Conservation (phyloP, 1,140 invertebrate species). For the Antheraea mylitta region DNA sequence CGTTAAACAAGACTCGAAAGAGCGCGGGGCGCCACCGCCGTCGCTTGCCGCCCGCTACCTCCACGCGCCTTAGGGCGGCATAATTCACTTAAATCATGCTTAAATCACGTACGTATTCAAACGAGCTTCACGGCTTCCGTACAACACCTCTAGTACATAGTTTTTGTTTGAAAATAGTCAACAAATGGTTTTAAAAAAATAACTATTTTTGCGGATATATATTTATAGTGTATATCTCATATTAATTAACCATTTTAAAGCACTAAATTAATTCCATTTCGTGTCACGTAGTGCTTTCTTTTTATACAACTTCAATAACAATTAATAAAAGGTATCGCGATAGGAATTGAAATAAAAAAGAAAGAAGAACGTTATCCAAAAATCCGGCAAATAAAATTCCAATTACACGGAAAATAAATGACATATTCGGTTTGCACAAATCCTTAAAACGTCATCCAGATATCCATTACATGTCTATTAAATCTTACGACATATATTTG, state of each 20-base stretch:
- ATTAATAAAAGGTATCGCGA: too few relatives aligned
- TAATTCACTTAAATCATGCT: constrained; percentile 61
- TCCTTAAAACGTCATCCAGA: constrained; percentile 79
- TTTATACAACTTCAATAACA: too few relatives aligned
- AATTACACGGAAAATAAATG: constrained; percentile 70
- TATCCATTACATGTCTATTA: constrained; percentile 79
- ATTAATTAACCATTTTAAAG: too few relatives aligned
- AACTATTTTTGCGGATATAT: too few relatives aligned
- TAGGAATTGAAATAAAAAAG: constrained; percentile 11
- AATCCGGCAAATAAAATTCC: constrained; percentile 75
- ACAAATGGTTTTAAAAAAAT: too few relatives aligned
- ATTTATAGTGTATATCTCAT: too few relatives aligned
- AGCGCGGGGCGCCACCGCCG: constrained; percentile 22
- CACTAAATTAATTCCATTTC: too few relatives aligned
- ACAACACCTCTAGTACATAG: constrained; percentile 13
- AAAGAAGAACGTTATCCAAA: constrained; percentile 41
- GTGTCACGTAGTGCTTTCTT: too few relatives aligned
- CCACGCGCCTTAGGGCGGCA: constrained; percentile 25
- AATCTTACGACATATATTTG: constrained; percentile 78
- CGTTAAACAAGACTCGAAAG: constrained; percentile 43
- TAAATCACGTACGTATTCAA: constrained; percentile 40
- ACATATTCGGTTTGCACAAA: constrained; percentile 78
- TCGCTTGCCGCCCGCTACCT: neutral
- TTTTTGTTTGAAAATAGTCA: constrained; percentile 10
- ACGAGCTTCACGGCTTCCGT: constrained; percentile 23